Evolutionary conservation across 1,140 invertebrate species (phyloP).

Genomic region (Agrilus planipennis): DNA sequence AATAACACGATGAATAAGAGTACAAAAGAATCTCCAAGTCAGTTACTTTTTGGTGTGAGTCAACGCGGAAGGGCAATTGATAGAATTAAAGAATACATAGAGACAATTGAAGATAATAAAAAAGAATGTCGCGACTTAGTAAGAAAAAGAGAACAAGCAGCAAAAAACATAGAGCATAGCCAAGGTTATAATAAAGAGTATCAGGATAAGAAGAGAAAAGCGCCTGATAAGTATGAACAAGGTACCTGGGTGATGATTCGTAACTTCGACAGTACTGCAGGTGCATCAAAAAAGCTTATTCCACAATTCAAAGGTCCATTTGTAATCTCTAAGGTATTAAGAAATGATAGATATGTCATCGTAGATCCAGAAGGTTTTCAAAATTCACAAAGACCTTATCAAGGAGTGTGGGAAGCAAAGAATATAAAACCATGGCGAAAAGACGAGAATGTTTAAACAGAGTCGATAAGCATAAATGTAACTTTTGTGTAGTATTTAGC

Average conservation of each 20-base stretch:
- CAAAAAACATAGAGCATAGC: too few relatives aligned
- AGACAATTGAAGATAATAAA: too few relatives aligned
- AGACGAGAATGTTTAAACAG: too few relatives aligned
- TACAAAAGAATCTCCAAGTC: slow-evolving; percentile 9
- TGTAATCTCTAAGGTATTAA: slow-evolving; percentile 11
- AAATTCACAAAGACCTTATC: slow-evolving; percentile 8
- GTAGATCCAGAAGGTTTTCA: slow-evolving; percentile 15
- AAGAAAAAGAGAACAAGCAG: too few relatives aligned
- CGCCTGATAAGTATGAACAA: not conserved
- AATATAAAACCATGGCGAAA: too few relatives aligned
- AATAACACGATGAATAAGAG: slow-evolving; percentile 4
- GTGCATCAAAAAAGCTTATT: slow-evolving; percentile 14
- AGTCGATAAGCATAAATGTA: too few relatives aligned
- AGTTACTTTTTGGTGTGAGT: slow-evolving; percentile 13
- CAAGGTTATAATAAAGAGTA: too few relatives aligned
- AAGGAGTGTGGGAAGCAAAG: too few relatives aligned
- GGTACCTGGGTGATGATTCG: slow-evolving; percentile 3
- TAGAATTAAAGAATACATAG: not conserved
- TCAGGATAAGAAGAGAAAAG: slow-evolving; percentile 6
- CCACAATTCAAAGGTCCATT: slow-evolving; percentile 18
- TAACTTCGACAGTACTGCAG: not conserved
- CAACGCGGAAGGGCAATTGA: not conserved
- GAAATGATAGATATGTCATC: slow-evolving; percentile 15
- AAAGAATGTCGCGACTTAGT: too few relatives aligned
- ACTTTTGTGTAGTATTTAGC: too few relatives aligned